Percentiles rank a stretch among this genome's conserved stretches.
phyloP scores from a whole-genome alignment of 2,888 invertebrate species.

The Monoplex corrugatus region DNA sequence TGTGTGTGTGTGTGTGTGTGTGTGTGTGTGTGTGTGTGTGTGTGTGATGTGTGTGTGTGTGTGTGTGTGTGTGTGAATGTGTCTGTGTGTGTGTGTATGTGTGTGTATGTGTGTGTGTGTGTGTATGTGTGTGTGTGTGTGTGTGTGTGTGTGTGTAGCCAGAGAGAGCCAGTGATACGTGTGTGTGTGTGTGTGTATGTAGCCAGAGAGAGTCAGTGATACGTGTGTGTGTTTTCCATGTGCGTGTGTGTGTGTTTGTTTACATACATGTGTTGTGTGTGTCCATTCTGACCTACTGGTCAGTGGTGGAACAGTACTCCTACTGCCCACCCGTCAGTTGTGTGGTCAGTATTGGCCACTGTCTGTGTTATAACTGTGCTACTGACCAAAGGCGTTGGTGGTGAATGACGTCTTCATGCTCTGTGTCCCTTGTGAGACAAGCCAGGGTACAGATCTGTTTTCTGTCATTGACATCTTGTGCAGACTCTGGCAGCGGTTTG shows the following conservation, averaged over 20 bases:
- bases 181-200: conserved; percentile 12
- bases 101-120: not conserved
- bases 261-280: not conserved
- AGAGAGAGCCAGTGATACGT: not conserved
- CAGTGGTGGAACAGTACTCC: not conserved
- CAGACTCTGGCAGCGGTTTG: too few relatives aligned
- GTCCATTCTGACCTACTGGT: not conserved
- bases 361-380: too few relatives aligned
- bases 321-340: too few relatives aligned
- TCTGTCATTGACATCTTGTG: too few relatives aligned
- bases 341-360: too few relatives aligned
- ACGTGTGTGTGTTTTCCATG: too few relatives aligned
- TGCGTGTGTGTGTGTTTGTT: not conserved
- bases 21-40: too few relatives aligned
- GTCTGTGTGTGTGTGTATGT: not conserved
- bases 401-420: too few relatives aligned
- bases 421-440: too few relatives aligned
- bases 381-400: too few relatives aligned
- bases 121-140: not conserved
- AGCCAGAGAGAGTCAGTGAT: not conserved
- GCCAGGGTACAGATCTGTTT: too few relatives aligned
- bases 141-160: not conserved
- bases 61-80: not conserved
- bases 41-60: conserved; percentile 5
- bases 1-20: not conserved